These are phyloP conservation scores for Papilio xuthus DNA, from an alignment of 1,140 invertebrate genomes.

Conservation along the genomic window DNA sequence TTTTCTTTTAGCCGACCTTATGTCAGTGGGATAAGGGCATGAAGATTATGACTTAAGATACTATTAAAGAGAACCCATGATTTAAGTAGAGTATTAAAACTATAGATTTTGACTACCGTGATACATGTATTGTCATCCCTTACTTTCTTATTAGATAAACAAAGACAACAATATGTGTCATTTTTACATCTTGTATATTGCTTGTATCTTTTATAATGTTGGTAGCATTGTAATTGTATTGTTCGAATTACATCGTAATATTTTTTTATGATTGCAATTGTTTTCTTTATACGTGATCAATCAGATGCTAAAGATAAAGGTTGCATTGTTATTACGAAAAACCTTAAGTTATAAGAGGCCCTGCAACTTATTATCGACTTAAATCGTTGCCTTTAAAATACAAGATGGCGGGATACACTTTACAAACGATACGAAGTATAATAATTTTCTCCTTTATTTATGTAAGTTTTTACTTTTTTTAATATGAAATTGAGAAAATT, in stretches of 20 bases:
- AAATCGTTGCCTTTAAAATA: neutral
- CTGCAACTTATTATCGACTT: neutral
- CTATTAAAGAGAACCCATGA: too few species aligned
- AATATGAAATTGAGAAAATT: neutral
- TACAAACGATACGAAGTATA: neutral
- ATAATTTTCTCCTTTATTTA: neutral
- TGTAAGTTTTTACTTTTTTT: conserved; percentile 14
- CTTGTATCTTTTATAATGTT: too few species aligned
- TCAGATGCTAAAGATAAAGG: conserved; percentile 31
- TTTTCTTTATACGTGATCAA: conserved; percentile 23
- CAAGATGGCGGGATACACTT: neutral
- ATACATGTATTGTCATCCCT: too few species aligned
- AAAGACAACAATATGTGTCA: too few species aligned
- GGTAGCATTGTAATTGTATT: neutral
- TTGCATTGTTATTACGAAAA: conserved; percentile 28
- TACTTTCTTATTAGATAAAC: too few species aligned
- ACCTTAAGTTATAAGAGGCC: neutral
- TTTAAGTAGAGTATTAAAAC: too few species aligned
- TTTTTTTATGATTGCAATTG: neutral
- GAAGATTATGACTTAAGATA: too few species aligned
- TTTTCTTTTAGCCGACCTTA: too few species aligned
- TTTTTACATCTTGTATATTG: too few species aligned
- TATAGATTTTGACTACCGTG: too few species aligned
- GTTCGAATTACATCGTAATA: neutral
- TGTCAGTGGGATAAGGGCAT: too few species aligned